Evolutionary conservation across 2,113 vertebrate species (phyloP), one percentile per base, ranked within the genome.

Genomic region (Brachyistius frenatus): DNA sequence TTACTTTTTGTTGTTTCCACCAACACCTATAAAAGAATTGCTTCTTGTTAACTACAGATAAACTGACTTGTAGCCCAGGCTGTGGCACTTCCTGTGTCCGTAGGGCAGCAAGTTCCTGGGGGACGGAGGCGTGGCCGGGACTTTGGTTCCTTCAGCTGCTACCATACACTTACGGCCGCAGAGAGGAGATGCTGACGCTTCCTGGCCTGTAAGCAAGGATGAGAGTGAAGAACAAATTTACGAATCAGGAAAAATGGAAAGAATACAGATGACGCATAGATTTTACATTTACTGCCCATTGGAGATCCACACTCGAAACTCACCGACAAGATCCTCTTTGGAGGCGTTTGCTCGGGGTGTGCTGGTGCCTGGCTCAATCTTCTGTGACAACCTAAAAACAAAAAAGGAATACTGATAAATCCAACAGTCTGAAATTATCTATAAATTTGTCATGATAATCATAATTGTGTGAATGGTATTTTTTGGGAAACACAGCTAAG

Each of bases 1-100:
- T 56, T 15, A 7, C 9, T 65, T 50, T 10, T 16, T 2, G 16
- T 2, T 15, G 1, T n/a, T 13, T 50, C 13, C 49, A 50, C 16
- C 15, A 5, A 50, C 2, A n/a, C 3, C 14, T 16, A n/a, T 16
- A 5, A 50, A n/a, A 41, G n/a, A 32, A 33, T 0, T 9, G 13
- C 37, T 3, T 16, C 31, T 13, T 7, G 15, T 16, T 52, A n/a
- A 52, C n/a, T 23, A 5, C 15, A 16, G n/a, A 23, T 7, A n/a
- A n/a, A 93, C 97, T 95, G 84, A 99, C 98, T 99, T 99, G 94
- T 99, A 99, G 84, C 98, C 98, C 91, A 99, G 87, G 89, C 98
- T 99, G 86, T 99, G 97, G 92, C 97, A 99, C 83, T 99, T 99
- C 92, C 98, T 96, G 36, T 99, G 98, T 9, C 98, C 97, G 0